These are phyloP conservation scores for Arizona elegans DNA, from an alignment of 2,113 vertebrate species.

Conservation along the genomic window DNA sequence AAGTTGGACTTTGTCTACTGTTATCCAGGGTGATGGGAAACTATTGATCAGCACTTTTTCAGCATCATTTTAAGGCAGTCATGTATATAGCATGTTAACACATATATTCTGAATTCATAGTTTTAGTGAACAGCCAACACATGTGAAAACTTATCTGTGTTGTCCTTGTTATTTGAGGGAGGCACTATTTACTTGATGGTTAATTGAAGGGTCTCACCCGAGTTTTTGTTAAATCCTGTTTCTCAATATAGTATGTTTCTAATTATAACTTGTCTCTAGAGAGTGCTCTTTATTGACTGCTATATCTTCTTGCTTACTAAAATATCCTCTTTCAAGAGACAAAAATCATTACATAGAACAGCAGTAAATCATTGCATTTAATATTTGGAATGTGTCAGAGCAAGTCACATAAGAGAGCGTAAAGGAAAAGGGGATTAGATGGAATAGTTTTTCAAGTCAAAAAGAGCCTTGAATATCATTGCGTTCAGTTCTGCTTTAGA, in stretches of 20 bases:
- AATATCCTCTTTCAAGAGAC: neutral
- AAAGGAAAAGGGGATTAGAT: conserved; percentile 12
- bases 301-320: neutral
- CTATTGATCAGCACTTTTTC: neutral
- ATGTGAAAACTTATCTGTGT: neutral
- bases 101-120: neutral
- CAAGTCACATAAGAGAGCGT: neutral
- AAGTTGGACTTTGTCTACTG: neutral
- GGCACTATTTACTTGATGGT: neutral
- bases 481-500: neutral
- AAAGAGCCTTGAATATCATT: neutral
- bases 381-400: neutral
- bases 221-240: conserved; percentile 9
- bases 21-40: neutral
- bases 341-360: conserved; percentile 8
- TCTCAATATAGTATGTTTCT: neutral
- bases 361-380: conserved; percentile 8
- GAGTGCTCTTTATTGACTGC: conserved; percentile 14
- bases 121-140: neutral
- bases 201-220: neutral
- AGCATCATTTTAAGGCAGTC: neutral
- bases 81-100: neutral
- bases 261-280: neutral
- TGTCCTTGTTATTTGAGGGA: neutral
- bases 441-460: neutral